phyloP scores from a whole-genome alignment of 2,797 vertebrate species.

The Toxotes lorentzi region DNA sequence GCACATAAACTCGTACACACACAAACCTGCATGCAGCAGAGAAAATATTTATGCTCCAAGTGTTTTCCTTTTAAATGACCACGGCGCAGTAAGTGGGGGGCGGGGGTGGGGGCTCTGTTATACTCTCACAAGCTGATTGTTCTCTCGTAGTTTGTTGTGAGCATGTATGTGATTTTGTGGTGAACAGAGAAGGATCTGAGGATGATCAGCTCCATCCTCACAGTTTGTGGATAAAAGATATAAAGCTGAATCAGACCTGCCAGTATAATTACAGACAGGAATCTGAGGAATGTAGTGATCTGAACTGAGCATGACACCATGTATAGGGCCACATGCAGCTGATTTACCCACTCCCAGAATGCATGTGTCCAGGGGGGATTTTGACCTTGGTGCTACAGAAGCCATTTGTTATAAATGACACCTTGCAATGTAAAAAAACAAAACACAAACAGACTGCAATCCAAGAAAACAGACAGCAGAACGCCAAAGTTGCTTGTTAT shows the following conservation, averaged over 20 bases:
- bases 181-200: slow-evolving; percentile 31
- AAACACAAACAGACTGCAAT: too few relatives aligned
- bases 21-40: slow-evolving; percentile 28
- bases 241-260: slow-evolving; percentile 71
- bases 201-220: slow-evolving; percentile 43
- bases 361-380: not conserved
- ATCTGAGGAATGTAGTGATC: slow-evolving; percentile 81
- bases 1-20: slow-evolving; percentile 24
- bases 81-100: slow-evolving; percentile 22
- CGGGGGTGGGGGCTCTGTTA: slow-evolving; percentile 13
- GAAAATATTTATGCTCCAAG: slow-evolving; percentile 21
- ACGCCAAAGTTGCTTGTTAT: slow-evolving; percentile 6
- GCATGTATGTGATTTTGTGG: slow-evolving; percentile 12
- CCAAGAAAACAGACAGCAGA: not conserved
- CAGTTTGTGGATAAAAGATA: slow-evolving; percentile 55
- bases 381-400: slow-evolving; percentile 35
- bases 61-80: slow-evolving; percentile 48
- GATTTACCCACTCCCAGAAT: slow-evolving; percentile 56
- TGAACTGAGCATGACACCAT: slow-evolving; percentile 70
- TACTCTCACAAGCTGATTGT: slow-evolving; percentile 7
- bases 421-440: not conserved
- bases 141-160: slow-evolving; percentile 2
- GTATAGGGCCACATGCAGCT: slow-evolving; percentile 64
- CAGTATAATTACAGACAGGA: slow-evolving; percentile 75
- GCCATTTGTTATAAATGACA: slow-evolving; percentile 40